Percentiles rank a stretch among this genome's conserved stretches.
Conservation (phyloP, 2,113 vertebrate species). For the Tragelaphus buxtoni region DNA sequence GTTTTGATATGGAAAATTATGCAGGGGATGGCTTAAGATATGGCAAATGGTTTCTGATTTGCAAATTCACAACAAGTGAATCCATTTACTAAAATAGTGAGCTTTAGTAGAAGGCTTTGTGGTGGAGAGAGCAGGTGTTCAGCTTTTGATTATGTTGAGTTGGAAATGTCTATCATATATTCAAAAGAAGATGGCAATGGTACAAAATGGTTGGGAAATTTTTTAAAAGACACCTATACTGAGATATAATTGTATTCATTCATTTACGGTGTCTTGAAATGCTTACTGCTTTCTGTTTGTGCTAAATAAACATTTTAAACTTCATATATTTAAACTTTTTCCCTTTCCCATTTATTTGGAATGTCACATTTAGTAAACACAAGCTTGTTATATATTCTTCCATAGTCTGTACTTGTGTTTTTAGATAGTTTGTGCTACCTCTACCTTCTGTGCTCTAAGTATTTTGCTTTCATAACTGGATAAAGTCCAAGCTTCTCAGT, state of each 20-base stretch:
- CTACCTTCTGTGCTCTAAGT: not conserved
- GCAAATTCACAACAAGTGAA: not conserved
- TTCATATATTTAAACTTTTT: not conserved
- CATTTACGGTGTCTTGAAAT: accelerated
- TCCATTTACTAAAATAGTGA: not conserved
- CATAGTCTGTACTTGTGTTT: not conserved
- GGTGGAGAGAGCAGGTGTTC: not conserved
- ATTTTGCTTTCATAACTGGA: not conserved
- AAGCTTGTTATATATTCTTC: not conserved
- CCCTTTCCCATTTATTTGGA: not conserved
- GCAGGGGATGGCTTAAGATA: not conserved
- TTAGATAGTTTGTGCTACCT: not conserved
- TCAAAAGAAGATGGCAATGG: not conserved
- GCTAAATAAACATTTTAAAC: not conserved
- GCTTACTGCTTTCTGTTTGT: not conserved
- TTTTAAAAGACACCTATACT: not conserved
- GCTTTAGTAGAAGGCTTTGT: not conserved
- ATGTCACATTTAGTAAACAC: not conserved
- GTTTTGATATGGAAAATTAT: not conserved
- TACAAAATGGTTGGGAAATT: not conserved
- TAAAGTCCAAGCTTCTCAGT: not conserved
- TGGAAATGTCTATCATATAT: not conserved
- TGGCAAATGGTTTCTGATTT: not conserved
- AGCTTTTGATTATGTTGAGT: not conserved
- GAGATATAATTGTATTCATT: not conserved